A percentile compares a stretch with the other conserved stretches of the same genome.
These are phyloP conservation scores for Apeltes quadracus DNA, from an alignment of 2,113 vertebrate species.

Conservation along the genomic window DNA sequence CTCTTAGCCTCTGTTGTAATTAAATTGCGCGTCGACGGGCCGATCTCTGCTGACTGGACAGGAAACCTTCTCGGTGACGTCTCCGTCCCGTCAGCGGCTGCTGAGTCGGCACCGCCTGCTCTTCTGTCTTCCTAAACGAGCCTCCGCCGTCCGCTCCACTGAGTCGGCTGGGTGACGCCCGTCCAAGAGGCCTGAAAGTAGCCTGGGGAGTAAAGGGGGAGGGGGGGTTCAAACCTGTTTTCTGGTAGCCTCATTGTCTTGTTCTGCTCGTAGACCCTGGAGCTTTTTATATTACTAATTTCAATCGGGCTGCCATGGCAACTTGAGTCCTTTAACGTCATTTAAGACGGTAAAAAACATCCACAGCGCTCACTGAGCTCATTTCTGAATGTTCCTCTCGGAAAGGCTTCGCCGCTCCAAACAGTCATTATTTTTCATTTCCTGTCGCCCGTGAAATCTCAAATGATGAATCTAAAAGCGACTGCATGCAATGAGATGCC, in stretches of 20 bases:
- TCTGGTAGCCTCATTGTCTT: neutral
- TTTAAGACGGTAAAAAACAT: neutral
- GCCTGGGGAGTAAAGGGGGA: neutral
- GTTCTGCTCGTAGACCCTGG: neutral
- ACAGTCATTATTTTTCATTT: neutral
- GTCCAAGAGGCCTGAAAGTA: neutral
- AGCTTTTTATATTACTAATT: neutral
- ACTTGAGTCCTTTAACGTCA: neutral
- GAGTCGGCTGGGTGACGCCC: neutral
- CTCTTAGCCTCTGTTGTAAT: neutral
- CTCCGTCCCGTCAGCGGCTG: neutral
- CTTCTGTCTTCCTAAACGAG: neutral
- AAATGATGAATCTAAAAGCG: neutral
- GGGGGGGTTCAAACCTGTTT: neutral
- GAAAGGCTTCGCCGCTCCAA: neutral
- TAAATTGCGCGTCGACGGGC: neutral
- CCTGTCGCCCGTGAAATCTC: neutral
- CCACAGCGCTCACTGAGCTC: neutral
- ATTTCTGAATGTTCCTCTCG: neutral
- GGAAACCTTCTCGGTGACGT: neutral
- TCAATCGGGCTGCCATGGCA: slow-evolving; percentile 14
- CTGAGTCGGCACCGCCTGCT: slow-evolving; percentile 1
- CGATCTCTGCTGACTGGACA: neutral
- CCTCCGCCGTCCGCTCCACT: neutral
- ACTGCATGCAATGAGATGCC: neutral